Percentiles rank a stretch among this genome's conserved stretches.
These are phyloP conservation scores for Cygnus atratus DNA, from an alignment of 2,113 vertebrate species.

Conservation along the genomic window DNA sequence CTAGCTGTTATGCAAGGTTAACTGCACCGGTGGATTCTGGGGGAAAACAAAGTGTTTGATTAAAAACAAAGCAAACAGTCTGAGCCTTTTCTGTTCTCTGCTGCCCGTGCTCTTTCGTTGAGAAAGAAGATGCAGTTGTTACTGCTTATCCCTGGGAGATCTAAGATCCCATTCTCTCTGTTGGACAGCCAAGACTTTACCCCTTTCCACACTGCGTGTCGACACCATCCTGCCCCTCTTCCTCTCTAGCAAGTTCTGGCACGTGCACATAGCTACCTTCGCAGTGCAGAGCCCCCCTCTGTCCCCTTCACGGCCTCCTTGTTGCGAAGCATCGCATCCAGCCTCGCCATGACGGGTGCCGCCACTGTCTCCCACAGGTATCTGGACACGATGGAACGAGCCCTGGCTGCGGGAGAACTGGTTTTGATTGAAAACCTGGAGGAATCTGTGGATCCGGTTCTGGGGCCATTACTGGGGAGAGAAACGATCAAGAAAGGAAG, in stretches of 20 bases:
- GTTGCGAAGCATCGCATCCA: neutral
- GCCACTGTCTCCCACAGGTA: constrained; percentile 77
- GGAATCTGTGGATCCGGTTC: constrained; percentile 89
- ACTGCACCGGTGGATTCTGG: neutral
- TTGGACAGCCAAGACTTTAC: neutral
- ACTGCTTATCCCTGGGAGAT: neutral
- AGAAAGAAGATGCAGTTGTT: neutral
- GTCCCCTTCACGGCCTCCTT: accelerated
- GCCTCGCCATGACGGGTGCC: neutral
- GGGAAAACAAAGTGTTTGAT: neutral
- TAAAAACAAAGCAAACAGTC: neutral
- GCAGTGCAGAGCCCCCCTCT: neutral
- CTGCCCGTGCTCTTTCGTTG: neutral
- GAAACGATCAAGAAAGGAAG: constrained; percentile 95
- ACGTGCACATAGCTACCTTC: accelerated
- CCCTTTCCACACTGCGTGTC: neutral
- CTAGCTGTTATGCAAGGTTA: neutral
- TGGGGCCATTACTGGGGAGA: constrained; percentile 89
- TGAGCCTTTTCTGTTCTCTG: neutral
- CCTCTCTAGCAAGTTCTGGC: neutral
- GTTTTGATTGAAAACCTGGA: constrained; percentile 94
- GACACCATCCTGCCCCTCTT: neutral
- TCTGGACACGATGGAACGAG: constrained; percentile 86
- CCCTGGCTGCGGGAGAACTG: constrained; percentile 84
- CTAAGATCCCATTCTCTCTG: neutral